Evolutionary conservation across 2,888 invertebrate genomes (phyloP).

Genomic region (Leucozona laternaria): DNA sequence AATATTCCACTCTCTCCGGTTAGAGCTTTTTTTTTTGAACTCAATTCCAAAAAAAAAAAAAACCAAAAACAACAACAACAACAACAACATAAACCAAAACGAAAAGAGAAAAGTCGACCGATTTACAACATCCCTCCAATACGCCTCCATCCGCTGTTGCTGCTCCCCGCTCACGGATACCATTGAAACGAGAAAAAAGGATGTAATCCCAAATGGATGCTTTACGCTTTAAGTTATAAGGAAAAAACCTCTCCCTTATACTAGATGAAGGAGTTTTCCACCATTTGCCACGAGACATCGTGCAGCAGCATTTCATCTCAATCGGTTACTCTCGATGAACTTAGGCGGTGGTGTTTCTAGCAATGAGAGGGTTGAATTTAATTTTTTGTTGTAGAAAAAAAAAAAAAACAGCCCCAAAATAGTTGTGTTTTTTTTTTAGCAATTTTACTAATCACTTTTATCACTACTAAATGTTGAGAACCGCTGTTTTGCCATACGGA

Average conservation of each 20-base stretch:
- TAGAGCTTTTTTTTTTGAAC: constrained; percentile 48
- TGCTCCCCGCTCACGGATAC: constrained; percentile 55
- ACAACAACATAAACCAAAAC: constrained; percentile 29
- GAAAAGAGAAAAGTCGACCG: constrained; percentile 67
- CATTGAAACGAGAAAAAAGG: constrained; percentile 67
- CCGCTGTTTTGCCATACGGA: neutral
- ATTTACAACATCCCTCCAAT: constrained; percentile 54
- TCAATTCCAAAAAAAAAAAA: constrained; percentile 18
- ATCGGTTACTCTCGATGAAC: constrained; percentile 73
- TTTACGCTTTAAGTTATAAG: constrained; percentile 72
- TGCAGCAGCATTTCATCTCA: constrained; percentile 73
- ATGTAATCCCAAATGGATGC: constrained; percentile 75
- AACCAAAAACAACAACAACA: constrained; percentile 17
- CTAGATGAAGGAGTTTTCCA: constrained; percentile 70
- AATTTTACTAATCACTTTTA: constrained; percentile 29
- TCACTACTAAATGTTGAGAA: constrained; percentile 24
- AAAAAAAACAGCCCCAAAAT: constrained; percentile 35
- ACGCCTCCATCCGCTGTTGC: constrained; percentile 22
- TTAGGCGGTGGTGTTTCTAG: constrained; percentile 72
- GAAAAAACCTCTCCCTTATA: constrained; percentile 72
- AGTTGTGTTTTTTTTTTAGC: constrained; percentile 39
- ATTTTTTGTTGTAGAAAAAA: constrained; percentile 30
- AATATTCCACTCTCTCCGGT: constrained; percentile 44
- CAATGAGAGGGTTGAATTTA: constrained; percentile 58
- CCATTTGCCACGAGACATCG: constrained; percentile 74